Base-by-base conservation (phyloP, 1,140 invertebrate species). In the Palaemon carinicauda region DNA sequence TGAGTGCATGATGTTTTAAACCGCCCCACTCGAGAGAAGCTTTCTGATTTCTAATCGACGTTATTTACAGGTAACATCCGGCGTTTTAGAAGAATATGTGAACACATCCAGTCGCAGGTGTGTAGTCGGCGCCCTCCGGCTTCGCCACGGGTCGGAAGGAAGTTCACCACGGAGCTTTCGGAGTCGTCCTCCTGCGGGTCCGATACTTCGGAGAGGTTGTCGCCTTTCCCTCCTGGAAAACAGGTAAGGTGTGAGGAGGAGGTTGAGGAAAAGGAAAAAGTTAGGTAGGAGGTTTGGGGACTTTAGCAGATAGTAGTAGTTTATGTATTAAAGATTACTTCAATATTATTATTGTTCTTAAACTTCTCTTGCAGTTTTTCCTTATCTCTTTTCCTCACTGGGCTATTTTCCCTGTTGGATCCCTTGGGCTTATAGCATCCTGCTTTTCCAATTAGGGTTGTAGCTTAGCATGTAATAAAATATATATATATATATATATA, bases 31-130 rank as follows among this genome's bases (percentile, higher is more conserved):
- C 17, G 1, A 53, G 27, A 12, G 19, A 75, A 1, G 21, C 21
- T 33, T 31, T 71, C 15, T 71, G 56, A 50, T 33, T 31, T 41
- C 17, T 50, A 51, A 27, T 81, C 41, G 71, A 89, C 79, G 87
- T n/a, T 50, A 75, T 82, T 91, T 91, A 33, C 91, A 97, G 97
- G 97, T 78, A 98, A 98, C 91, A 97, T 98, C 87, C 94, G 98
- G 88, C 94, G 98, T 88, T 99, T 99, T 92, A 94, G 97, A 86
- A 94, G 98, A 90, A 97, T 99, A 79, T 99, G 97, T 92, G 98
- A 99, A 92, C 97, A 98, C 91, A 97, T 99, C 86, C 97, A 99
- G 91, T 94, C 95, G 5, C 96, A 97, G 90, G 96, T 98, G 60
- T 96, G 96, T 88, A 92, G 93, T 89, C 93, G 95, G 80, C 93